phyloP scores from a whole-genome alignment of 2,113 vertebrate species.

The Electrona antarctica region DNA sequence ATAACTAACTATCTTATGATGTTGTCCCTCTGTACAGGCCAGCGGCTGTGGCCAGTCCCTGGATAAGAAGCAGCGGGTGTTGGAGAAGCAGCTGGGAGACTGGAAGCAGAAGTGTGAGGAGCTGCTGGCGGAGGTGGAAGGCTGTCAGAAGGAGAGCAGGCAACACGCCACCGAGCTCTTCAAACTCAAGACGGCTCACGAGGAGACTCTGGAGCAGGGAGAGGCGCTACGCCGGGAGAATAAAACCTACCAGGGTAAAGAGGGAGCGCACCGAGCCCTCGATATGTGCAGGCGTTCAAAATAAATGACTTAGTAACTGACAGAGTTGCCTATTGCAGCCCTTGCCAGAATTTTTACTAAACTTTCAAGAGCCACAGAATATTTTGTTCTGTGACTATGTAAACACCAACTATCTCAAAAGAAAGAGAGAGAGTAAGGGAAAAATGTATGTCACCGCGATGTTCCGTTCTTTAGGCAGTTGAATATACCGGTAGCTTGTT shows the following conservation, averaged over 20 bases:
- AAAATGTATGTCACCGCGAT: no score
- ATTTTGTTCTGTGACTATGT: no score
- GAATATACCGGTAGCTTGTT: no score
- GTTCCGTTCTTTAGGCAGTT: no score
- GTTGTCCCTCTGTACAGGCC: slow-evolving; percentile 52
- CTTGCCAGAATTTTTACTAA: no score
- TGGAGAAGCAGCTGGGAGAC: slow-evolving; percentile 82
- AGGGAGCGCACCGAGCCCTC: not conserved
- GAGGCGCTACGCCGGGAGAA: slow-evolving; percentile 78
- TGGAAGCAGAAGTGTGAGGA: slow-evolving; percentile 83
- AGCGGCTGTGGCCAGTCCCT: slow-evolving; percentile 69
- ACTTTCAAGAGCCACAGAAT: no score
- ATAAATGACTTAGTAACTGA: no score
- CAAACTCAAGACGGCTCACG: slow-evolving; percentile 79
- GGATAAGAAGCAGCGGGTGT: slow-evolving; percentile 82
- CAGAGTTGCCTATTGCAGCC: no score
- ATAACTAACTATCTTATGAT: no score
- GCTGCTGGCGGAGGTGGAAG: slow-evolving; percentile 77
- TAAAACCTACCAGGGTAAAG: slow-evolving; percentile 80
- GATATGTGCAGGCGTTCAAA: no score
- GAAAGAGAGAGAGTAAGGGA: no score
- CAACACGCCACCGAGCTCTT: slow-evolving; percentile 78
- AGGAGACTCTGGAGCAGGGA: slow-evolving; percentile 79
- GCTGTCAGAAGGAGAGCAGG: slow-evolving; percentile 81
- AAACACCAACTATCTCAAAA: no score